A percentile compares a stretch with the other conserved stretches of the same genome.
Conservation (phyloP, 2,113 vertebrate species). For the Tretioscincus oriximinensis region DNA sequence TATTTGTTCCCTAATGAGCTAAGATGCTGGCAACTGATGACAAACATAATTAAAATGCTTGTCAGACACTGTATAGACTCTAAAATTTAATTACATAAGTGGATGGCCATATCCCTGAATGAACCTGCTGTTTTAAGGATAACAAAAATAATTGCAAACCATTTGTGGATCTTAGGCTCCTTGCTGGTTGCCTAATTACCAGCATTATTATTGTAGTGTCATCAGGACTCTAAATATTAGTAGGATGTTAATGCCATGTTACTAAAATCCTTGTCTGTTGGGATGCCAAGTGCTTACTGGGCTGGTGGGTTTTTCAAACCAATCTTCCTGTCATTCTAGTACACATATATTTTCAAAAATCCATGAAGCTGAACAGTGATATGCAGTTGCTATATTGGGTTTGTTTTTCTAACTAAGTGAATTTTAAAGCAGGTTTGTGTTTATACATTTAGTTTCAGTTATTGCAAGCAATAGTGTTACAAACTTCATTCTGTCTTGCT, state of each 20-base stretch:
- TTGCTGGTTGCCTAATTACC: background rate
- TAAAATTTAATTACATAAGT: constrained; percentile 36
- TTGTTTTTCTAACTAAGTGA: background rate
- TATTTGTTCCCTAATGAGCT: constrained; percentile 40
- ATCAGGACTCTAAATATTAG: constrained; percentile 13
- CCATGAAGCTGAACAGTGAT: background rate
- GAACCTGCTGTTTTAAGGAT: constrained; percentile 15
- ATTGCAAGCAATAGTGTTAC: background rate
- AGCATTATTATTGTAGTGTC: background rate
- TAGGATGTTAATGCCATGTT: background rate
- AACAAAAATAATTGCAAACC: constrained; percentile 29
- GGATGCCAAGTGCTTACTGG: background rate
- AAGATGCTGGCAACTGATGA: background rate
- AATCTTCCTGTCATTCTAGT: too few relatives aligned
- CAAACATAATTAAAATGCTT: constrained; percentile 34
- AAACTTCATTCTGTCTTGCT: background rate
- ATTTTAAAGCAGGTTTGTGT: constrained; percentile 15
- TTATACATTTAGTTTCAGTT: background rate
- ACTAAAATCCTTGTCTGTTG: background rate
- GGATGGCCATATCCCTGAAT: constrained; percentile 31
- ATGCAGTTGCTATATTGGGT: background rate
- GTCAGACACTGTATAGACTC: constrained; percentile 10
- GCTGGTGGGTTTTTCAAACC: background rate
- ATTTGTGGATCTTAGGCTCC: background rate
- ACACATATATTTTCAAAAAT: background rate